Evolutionary conservation across 1,140 invertebrate species (phyloP).

Genomic region (Cyrtorhinus lividipennis): DNA sequence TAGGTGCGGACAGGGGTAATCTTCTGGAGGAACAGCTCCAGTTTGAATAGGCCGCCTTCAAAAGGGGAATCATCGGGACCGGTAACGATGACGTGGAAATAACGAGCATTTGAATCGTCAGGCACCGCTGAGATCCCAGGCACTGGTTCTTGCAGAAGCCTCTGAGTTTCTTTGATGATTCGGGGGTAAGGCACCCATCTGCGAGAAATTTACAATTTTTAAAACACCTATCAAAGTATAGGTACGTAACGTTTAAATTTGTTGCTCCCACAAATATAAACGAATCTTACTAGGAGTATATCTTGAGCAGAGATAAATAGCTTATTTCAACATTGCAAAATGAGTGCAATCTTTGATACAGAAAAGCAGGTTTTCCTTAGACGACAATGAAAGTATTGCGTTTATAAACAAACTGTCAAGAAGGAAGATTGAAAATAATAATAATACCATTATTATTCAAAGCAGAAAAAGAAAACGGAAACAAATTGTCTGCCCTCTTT

Average conservation of each 20-base stretch:
- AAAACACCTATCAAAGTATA: not conserved
- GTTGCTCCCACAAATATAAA: no score
- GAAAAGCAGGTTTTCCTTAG: no score
- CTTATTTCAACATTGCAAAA: not conserved
- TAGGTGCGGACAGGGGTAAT: constrained; percentile 69
- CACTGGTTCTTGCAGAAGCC: constrained; percentile 95
- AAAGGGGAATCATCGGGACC: constrained; percentile 66
- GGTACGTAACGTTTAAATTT: not conserved
- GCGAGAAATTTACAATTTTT: not conserved
- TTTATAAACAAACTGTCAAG: no score
- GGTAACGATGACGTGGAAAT: constrained; percentile 92
- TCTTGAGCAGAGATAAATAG: no score
- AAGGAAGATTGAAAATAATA: no score
- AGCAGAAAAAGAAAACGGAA: no score
- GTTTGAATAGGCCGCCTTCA: constrained; percentile 63
- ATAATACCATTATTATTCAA: no score
- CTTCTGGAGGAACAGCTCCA: constrained; percentile 66
- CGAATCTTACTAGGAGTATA: no score
- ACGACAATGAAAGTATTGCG: no score
- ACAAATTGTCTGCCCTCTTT: no score
- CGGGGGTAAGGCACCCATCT: constrained; percentile 71
- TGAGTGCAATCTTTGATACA: not conserved
- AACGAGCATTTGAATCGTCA: constrained; percentile 87
- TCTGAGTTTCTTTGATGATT: constrained; percentile 95
- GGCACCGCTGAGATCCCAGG: constrained; percentile 90